Evolutionary conservation across 2,888 invertebrate species (phyloP).

Genomic region (Hipparchia sbordonii): DNA sequence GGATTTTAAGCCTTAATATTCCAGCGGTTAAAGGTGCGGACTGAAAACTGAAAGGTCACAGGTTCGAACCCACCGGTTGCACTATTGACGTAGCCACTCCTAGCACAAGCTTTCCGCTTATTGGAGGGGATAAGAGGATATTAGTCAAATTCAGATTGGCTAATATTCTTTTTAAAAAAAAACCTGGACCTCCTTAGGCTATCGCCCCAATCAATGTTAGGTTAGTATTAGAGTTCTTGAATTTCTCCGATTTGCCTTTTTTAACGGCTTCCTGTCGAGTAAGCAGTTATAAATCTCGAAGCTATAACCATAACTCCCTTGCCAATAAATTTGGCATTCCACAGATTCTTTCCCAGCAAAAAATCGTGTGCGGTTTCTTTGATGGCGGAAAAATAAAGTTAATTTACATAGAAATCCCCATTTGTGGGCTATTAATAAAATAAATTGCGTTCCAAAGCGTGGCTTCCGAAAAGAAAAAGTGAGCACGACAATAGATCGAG

Average conservation of each 20-base stretch:
- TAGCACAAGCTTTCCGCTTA: too few species aligned
- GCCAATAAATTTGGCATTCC: constrained; percentile 16
- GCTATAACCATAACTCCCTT: not conserved
- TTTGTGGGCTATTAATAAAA: constrained; percentile 61
- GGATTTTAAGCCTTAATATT: too few species aligned
- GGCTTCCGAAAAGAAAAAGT: constrained; percentile 60
- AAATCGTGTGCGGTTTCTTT: constrained; percentile 56
- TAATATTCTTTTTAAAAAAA: too few species aligned
- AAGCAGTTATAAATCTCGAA: not conserved
- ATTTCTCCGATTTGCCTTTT: not conserved
- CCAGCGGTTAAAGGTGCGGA: too few species aligned
- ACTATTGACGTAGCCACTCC: too few species aligned
- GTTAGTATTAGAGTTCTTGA: too few species aligned
- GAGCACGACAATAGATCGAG: constrained; percentile 32
- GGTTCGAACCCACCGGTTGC: too few species aligned
- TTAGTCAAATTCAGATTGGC: too few species aligned
- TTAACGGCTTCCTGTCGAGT: constrained; percentile 4
- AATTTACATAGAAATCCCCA: constrained; percentile 69
- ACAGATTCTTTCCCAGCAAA: constrained; percentile 20
- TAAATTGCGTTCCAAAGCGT: constrained; percentile 54
- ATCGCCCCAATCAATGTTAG: too few species aligned
- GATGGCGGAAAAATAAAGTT: constrained; percentile 50
- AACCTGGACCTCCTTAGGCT: too few species aligned
- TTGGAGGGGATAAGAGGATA: too few species aligned
- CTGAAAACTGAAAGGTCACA: too few species aligned